phyloP scores from a whole-genome alignment of 2,113 vertebrate genomes.

The Galemys pyrenaicus region DNA sequence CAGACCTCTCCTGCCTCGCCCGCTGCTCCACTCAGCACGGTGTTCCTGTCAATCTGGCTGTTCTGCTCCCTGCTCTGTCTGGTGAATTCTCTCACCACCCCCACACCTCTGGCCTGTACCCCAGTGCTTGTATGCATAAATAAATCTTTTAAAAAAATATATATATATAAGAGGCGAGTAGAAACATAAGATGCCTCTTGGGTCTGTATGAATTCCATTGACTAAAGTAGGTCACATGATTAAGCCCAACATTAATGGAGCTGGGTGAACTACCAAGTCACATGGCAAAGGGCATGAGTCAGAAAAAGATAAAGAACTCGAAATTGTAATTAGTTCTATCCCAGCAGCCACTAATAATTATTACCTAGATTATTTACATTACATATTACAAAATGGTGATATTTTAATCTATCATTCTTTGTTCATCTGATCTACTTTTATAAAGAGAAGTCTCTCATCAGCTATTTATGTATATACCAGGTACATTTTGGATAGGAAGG shows the following conservation, averaged over 20 bases:
- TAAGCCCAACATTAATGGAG: not conserved
- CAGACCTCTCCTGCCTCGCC: too few relatives aligned
- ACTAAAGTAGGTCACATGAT: not conserved
- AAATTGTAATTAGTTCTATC: not conserved
- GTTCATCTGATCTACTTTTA: not conserved
- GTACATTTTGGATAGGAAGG: not conserved
- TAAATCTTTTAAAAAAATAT: too few relatives aligned
- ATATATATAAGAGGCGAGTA: not conserved
- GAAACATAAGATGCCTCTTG: not conserved
- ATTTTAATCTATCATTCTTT: not conserved
- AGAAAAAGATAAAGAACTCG: not conserved
- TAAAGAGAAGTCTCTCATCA: constrained; percentile 24
- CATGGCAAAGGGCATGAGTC: not conserved
- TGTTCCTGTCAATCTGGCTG: too few relatives aligned
- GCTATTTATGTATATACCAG: not conserved
- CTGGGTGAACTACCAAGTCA: not conserved
- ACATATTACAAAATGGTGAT: not conserved
- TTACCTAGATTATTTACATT: not conserved
- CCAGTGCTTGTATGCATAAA: too few relatives aligned
- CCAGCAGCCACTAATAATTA: not conserved
- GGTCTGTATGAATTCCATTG: not conserved
- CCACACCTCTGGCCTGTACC: too few relatives aligned
- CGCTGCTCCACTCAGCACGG: too few relatives aligned
- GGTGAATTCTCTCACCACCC: too few relatives aligned
- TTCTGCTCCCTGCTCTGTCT: too few relatives aligned